A percentile compares a stretch with the other conserved stretches of the same genome.
These are phyloP conservation scores for Rhimphoctona megacephalus DNA, from an alignment of 2,888 invertebrate genomes.

Conservation along the genomic window DNA sequence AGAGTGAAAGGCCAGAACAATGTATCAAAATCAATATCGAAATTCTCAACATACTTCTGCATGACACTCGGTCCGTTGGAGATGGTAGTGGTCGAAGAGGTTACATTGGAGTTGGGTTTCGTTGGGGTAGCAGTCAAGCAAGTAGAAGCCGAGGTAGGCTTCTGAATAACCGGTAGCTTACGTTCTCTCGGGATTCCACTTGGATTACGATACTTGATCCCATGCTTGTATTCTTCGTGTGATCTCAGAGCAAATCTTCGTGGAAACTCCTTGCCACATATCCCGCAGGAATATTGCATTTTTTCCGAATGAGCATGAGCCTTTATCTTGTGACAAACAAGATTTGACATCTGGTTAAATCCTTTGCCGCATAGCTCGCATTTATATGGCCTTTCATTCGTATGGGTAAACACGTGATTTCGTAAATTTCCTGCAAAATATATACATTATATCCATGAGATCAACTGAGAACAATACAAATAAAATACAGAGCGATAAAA, in stretches of 20 bases:
- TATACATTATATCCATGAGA: background rate
- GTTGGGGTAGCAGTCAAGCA: slow-evolving; percentile 52
- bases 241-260: slow-evolving; percentile 86
- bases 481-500: background rate
- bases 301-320: slow-evolving; percentile 87
- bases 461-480: background rate
- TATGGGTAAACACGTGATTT: slow-evolving; percentile 92
- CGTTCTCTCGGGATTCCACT: slow-evolving; percentile 61
- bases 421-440: slow-evolving; percentile 88
- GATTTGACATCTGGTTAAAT: slow-evolving; percentile 93
- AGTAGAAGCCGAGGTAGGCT: slow-evolving; percentile 56
- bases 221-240: slow-evolving; percentile 87
- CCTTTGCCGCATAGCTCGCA: slow-evolving; percentile 91
- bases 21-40: slow-evolving; percentile 64
- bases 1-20: slow-evolving; percentile 50
- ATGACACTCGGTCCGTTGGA: slow-evolving; percentile 72
- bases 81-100: slow-evolving; percentile 64
- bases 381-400: slow-evolving; percentile 92
- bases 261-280: slow-evolving; percentile 86
- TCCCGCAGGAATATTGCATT: slow-evolving; percentile 86
- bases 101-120: slow-evolving; percentile 46
- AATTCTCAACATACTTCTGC: slow-evolving; percentile 76
- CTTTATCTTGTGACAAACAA: slow-evolving; percentile 92
- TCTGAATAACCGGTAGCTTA: slow-evolving; percentile 47
- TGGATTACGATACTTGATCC: slow-evolving; percentile 83